These are phyloP conservation scores for Epizoanthus stellaris DNA, from an alignment of 92 coral and sea anemone species.

Conservation along the genomic window DNA sequence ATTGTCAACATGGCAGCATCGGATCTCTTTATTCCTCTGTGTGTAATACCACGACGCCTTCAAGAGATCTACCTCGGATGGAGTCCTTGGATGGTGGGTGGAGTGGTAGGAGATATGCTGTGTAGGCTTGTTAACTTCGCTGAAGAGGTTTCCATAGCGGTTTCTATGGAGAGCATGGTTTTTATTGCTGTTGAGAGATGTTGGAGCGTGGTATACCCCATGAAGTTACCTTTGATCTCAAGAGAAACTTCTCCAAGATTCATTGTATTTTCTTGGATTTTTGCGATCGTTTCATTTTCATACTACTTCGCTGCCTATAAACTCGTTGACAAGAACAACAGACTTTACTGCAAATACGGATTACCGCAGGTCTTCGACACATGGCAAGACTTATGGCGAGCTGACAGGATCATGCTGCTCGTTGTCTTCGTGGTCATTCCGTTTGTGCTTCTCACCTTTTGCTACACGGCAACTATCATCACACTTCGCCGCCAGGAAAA, in stretches of 20 bases:
- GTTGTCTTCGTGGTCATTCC: constrained; percentile 5
- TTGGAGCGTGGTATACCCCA: constrained; percentile 34
- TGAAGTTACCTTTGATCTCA: constrained; percentile 22
- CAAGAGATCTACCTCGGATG: constrained; percentile 35
- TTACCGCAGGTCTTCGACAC: constrained; percentile 28
- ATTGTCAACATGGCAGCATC: constrained; percentile 31
- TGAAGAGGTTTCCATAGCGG: constrained; percentile 30
- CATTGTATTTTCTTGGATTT: constrained; percentile 25
- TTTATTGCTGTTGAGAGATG: constrained; percentile 34
- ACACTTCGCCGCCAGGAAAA: constrained; percentile 15
- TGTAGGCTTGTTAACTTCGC: constrained; percentile 27
- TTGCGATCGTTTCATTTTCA: background rate
- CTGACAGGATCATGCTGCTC: constrained; percentile 26
- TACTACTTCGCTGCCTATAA: background rate
- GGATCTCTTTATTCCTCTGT: constrained; percentile 16
- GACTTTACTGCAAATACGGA: constrained; percentile 5
- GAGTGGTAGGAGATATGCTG: constrained; percentile 11
- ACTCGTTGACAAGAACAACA: background rate
- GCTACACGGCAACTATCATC: constrained; percentile 16
- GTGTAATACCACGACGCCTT: constrained; percentile 25
- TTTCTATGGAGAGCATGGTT: constrained; percentile 32
- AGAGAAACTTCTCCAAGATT: constrained; percentile 10
- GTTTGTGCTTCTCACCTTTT: constrained; percentile 15
- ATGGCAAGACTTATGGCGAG: constrained; percentile 39
- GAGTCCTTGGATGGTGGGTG: constrained; percentile 19